Base-by-base conservation (phyloP, 2,113 vertebrate genomes). In the Vanacampus margaritifer region DNA sequence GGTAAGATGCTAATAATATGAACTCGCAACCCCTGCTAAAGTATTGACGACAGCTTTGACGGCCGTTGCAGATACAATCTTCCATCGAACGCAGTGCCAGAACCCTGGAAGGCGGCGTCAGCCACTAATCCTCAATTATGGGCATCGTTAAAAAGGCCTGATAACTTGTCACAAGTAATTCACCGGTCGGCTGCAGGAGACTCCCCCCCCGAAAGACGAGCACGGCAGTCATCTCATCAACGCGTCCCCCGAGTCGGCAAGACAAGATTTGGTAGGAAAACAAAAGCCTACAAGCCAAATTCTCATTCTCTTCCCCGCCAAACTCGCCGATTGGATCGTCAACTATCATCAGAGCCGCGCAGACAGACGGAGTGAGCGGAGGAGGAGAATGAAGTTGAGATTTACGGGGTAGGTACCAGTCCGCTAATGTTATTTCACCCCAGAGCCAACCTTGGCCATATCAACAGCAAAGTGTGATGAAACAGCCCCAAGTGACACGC, bases 141-240 rank as follows among this genome's bases (percentile, higher is more conserved):
- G 71, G 68, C 79, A 69, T 82, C 68, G 83, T 87, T 78, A 76
- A 53, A 82, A 51, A 41, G 37, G 75, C 72, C 79, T 77, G 79
- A 91, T 91, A 86, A 86, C 68, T 80, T 89, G 89, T 86, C 83
- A 87, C 70, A 76, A 79, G 68, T 74, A 76, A 86, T 85, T 84
- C 83, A 60, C 69, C 65, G 50, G 65, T 73, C 28, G 51, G 21
- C n/a, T 65, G 61, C 66, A 75, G 74, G 76, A 83, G 69, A 66
- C 58, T 79, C 71, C 76, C 74, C 72, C 73, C 72, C 24, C n/a
- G 86, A 86, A 90, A 86, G 77, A 86, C 82, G 54, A 57, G 28
- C 16, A 9, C 2, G 82, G 87, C 84, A 79, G 62, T 64, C 71
- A 14, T 41, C 65, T 65, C 69, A 77, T 78, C 79, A 72, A 24